Evolutionary conservation across 2,797 vertebrate species (phyloP).

Genomic region (Poecilia gillii): DNA sequence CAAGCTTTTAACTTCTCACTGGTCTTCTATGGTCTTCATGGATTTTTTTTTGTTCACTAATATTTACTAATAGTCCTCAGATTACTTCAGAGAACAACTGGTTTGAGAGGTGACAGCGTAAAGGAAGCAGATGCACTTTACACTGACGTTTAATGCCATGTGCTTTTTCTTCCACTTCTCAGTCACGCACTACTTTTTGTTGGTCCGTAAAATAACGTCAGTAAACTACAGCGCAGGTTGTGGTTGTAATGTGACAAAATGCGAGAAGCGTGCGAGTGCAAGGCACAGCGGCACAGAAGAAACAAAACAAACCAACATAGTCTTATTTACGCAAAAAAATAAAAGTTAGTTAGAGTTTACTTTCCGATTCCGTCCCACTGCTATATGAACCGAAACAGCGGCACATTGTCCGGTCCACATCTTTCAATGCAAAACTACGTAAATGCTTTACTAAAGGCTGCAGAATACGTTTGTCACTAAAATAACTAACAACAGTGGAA

Average conservation of each 20-base stretch:
- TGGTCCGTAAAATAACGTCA: not conserved
- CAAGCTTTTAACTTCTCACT: not conserved
- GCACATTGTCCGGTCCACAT: not conserved
- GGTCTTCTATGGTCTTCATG: not conserved
- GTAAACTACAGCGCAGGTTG: not conserved
- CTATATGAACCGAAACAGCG: not conserved
- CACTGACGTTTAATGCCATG: not conserved
- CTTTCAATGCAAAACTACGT: constrained; percentile 21
- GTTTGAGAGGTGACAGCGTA: not conserved
- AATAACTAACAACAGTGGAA: constrained; percentile 15
- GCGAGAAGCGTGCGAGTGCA: not conserved
- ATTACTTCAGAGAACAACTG: not conserved
- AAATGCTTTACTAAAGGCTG: constrained; percentile 11
- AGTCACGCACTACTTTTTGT: not conserved
- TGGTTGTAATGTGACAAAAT: not conserved
- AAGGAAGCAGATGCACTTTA: not conserved
- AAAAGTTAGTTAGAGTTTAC: not conserved
- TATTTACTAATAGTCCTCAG: not conserved
- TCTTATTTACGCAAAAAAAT: not conserved
- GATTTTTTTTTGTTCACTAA: not conserved
- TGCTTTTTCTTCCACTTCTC: not conserved
- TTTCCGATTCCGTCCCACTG: not conserved
- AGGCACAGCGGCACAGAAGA: not conserved
- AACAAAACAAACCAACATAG: not conserved
- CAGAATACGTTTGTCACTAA: constrained; percentile 21